Evolutionary conservation across 2,888 invertebrate genomes (phyloP).

Genomic region (Crossocerus cetratus): DNA sequence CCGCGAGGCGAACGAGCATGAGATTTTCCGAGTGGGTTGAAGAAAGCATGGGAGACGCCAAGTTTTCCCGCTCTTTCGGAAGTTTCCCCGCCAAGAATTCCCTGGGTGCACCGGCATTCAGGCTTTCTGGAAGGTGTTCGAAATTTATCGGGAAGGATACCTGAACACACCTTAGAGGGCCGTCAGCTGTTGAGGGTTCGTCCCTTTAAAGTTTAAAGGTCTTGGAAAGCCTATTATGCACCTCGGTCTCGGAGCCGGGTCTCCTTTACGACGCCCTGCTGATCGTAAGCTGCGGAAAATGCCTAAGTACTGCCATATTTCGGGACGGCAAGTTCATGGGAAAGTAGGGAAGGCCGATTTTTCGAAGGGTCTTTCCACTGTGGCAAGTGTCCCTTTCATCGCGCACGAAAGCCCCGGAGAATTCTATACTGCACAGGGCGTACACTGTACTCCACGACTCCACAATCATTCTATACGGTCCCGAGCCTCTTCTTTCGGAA

Average conservation of each 20-base stretch:
- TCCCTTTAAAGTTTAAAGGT: conserved; percentile 72
- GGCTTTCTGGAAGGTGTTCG: conserved; percentile 18
- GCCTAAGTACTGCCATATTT: conserved; percentile 22
- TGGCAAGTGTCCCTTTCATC: conserved; percentile 48
- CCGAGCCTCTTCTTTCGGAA: too few relatives aligned
- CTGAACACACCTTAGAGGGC: conserved; percentile 33
- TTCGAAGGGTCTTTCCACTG: conserved; percentile 14
- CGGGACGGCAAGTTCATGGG: conserved; percentile 46
- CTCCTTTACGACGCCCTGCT: conserved; percentile 30
- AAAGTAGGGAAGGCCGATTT: conserved; percentile 40
- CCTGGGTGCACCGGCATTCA: neutral
- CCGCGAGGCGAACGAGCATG: neutral
- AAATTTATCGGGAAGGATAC: conserved; percentile 42
- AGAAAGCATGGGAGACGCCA: neutral
- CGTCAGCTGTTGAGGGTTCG: conserved; percentile 64
- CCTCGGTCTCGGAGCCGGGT: conserved; percentile 27
- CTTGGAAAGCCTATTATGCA: conserved; percentile 55
- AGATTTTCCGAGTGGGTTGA: neutral
- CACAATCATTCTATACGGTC: too few relatives aligned
- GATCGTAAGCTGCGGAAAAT: conserved; percentile 45
- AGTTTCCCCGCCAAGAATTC: neutral
- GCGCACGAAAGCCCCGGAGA: conserved; percentile 4
- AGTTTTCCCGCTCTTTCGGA: conserved; percentile 23
- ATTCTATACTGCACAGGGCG: neutral
- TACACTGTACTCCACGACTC: too few relatives aligned